Evolutionary conservation across 2,888 invertebrate species (phyloP).

Genomic region (Cephonodes hylas): DNA sequence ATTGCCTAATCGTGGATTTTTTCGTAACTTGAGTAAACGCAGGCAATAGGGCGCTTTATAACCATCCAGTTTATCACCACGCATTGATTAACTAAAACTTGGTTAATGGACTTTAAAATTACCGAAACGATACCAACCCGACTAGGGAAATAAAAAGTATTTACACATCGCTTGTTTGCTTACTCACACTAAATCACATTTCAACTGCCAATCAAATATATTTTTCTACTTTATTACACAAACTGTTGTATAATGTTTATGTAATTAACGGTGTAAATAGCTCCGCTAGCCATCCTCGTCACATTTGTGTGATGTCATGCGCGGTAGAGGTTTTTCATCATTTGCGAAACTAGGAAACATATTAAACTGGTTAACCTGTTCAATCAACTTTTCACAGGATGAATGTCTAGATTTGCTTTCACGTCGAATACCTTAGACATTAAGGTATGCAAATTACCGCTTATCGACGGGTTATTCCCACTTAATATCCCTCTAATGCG

Average conservation of each 20-base stretch:
- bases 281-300: background rate
- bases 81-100: conserved; percentile 36
- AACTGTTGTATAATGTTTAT: background rate
- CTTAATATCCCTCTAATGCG: conserved; percentile 70
- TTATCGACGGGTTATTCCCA: conserved; percentile 57
- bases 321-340: background rate
- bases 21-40: conserved; percentile 10
- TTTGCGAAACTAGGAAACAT: conserved; percentile 7
- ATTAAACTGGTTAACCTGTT: background rate
- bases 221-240: conserved; percentile 5
- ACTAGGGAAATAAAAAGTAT: conserved; percentile 28
- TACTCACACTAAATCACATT: conserved; percentile 24
- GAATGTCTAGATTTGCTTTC: background rate
- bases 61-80: conserved; percentile 28
- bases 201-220: background rate
- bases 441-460: conserved; percentile 44
- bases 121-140: conserved; percentile 23
- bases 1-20: conserved; percentile 9
- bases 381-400: background rate
- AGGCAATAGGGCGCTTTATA: conserved; percentile 11
- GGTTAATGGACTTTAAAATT: conserved; percentile 39
- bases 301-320: background rate
- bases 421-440: background rate
- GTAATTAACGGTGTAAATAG: background rate
- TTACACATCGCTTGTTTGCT: conserved; percentile 24